Conservation (phyloP, 2,797 vertebrate genomes). For the Peromyscus attwateri region DNA sequence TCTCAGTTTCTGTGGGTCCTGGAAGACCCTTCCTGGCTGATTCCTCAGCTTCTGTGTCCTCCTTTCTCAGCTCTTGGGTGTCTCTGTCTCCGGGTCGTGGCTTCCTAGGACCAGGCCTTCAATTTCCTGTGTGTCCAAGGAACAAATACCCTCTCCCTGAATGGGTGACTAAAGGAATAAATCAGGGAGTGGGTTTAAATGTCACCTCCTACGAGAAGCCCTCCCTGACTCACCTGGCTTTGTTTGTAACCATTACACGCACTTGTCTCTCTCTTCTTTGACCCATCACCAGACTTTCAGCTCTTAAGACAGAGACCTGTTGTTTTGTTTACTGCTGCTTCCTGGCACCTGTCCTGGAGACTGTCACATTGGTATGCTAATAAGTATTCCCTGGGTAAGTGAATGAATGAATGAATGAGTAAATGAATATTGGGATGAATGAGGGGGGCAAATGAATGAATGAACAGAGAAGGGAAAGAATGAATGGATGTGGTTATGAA, state of each 20-base stretch:
- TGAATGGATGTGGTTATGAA: not conserved
- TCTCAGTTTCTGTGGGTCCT: not conserved
- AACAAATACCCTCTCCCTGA: not conserved
- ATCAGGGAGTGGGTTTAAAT: not conserved
- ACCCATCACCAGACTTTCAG: not conserved
- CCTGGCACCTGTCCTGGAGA: constrained; percentile 72
- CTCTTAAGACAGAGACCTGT: constrained; percentile 25
- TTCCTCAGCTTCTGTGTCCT: not conserved
- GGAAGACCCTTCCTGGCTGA: not conserved
- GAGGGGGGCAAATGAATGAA: not conserved
- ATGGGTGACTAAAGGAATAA: not conserved
- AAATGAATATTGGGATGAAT: not conserved
- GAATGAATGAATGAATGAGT: constrained; percentile 25
- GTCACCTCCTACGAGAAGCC: constrained; percentile 62
- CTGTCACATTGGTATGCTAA: constrained; percentile 27
- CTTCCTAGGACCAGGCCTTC: not conserved
- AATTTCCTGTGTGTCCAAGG: not conserved
- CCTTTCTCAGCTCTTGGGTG: not conserved
- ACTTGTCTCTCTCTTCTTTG: not conserved
- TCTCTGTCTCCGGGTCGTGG: not conserved
- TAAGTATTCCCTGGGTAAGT: not conserved
- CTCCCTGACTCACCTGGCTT: not conserved
- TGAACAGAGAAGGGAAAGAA: not conserved
- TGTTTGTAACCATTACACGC: not conserved
- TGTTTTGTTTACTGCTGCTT: constrained; percentile 56